Evolutionary conservation across 2,888 invertebrate genomes (phyloP).

Genomic region (Eupithecia tripunctaria): DNA sequence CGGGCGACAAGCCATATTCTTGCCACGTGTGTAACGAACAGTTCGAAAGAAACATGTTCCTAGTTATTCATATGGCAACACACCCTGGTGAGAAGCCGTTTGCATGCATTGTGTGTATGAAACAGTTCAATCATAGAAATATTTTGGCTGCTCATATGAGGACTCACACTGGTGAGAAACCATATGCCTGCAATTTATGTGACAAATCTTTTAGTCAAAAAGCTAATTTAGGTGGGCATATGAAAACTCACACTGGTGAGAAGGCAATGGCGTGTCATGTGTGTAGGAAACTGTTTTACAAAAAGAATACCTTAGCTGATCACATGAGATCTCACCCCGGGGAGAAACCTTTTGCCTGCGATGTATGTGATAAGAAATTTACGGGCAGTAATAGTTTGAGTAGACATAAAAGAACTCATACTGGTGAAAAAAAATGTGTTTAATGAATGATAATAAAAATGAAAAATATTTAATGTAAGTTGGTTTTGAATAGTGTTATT

Average conservation of each 20-base stretch:
- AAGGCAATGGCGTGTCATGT: not conserved
- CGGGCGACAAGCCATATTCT: not conserved
- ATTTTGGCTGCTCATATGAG: not conserved
- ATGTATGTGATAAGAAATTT: slow-evolving; percentile 3
- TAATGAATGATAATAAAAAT: no score
- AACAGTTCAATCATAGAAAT: not conserved
- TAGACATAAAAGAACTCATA: not conserved
- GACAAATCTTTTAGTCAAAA: slow-evolving; percentile 21
- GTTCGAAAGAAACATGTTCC: not conserved
- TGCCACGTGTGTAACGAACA: slow-evolving; percentile 1
- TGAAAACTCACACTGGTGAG: not conserved
- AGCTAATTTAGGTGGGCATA: not conserved
- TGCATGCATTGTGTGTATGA: not conserved
- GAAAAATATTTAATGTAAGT: no score
- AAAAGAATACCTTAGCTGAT: not conserved
- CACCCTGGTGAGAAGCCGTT: slow-evolving; percentile 7
- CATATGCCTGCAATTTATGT: slow-evolving; percentile 6
- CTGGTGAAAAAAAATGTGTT: not conserved
- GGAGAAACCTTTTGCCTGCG: not conserved
- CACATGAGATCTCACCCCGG: not conserved
- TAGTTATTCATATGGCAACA: not conserved
- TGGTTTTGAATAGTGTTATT: no score
- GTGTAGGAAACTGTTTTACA: not conserved
- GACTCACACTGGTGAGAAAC: slow-evolving; percentile 11
- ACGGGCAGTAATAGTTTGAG: not conserved